Percentiles rank a stretch among this genome's conserved stretches.
Evolutionary conservation across 2,797 vertebrate genomes (phyloP).

Genomic region (Myotis findleyi): DNA sequence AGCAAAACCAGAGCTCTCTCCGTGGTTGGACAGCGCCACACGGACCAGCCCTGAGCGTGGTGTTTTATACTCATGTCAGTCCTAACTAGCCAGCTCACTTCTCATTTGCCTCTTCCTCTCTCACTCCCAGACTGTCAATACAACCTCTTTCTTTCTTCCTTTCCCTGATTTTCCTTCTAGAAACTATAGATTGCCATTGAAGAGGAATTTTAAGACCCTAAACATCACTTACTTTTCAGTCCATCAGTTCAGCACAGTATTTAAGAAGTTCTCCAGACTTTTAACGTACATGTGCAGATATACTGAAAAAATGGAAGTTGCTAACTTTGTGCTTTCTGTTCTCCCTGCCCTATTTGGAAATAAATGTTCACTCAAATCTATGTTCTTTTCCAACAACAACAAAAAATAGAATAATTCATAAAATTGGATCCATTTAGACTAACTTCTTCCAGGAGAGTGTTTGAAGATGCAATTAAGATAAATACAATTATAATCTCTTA

Average conservation of each 20-base stretch:
- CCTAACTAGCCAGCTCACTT: background rate
- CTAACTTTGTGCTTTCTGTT: background rate
- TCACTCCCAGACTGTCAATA: background rate
- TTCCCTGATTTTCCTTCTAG: background rate
- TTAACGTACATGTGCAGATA: background rate
- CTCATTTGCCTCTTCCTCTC: background rate
- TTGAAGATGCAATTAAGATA: constrained; percentile 14
- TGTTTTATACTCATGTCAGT: background rate
- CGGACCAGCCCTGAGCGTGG: background rate
- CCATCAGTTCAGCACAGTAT: background rate
- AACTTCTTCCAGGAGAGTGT: background rate
- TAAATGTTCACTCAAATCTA: background rate
- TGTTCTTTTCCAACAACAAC: background rate
- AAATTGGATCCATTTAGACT: background rate
- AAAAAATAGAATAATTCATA: background rate
- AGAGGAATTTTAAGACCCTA: background rate
- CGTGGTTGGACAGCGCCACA: background rate
- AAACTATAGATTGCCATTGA: background rate
- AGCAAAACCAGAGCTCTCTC: background rate
- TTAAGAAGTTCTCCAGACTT: background rate
- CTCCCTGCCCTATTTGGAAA: background rate
- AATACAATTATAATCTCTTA: background rate
- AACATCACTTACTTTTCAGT: background rate
- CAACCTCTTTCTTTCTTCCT: background rate
- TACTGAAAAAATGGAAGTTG: background rate